Evolutionary conservation across 2,888 invertebrate species (phyloP).

Genomic region (Maniola hyperantus): DNA sequence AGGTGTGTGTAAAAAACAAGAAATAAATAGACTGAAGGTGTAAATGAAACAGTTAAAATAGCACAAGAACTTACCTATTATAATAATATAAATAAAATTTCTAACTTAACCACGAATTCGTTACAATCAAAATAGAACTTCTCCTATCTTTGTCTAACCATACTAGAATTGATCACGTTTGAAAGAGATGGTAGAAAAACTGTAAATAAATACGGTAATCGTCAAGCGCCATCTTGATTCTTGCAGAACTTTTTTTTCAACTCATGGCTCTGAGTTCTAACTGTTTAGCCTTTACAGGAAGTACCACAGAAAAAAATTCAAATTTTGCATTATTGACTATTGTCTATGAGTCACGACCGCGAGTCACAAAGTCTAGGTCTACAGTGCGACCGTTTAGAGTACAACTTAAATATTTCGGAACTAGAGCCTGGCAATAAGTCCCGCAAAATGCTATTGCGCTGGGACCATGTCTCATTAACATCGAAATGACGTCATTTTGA

Average conservation of each 20-base stretch:
- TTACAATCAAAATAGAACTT: conserved; percentile 73
- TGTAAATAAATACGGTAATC: conserved; percentile 59
- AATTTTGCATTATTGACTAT: too few species aligned
- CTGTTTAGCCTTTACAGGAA: conserved; percentile 41
- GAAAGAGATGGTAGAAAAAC: conserved; percentile 57
- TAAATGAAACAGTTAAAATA: conserved; percentile 53
- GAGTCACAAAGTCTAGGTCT: too few species aligned
- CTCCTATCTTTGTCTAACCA: conserved; percentile 49
- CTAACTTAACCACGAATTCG: conserved; percentile 72
- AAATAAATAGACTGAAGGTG: conserved; percentile 45
- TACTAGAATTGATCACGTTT: conserved; percentile 25
- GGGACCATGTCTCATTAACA: too few species aligned
- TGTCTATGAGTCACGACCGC: too few species aligned
- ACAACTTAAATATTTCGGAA: too few species aligned
- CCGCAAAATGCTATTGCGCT: too few species aligned
- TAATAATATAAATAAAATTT: conserved; percentile 64
- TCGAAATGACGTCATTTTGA: too few species aligned
- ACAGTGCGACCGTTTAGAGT: too few species aligned
- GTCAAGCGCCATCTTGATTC: conserved; percentile 60
- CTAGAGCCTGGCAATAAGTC: too few species aligned
- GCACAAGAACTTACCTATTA: conserved; percentile 51
- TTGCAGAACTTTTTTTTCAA: too few species aligned
- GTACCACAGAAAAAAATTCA: conserved; percentile 32
- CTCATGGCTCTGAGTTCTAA: too few species aligned
- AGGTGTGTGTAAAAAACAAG: conserved; percentile 45